Evolutionary conservation across 2,113 vertebrate genomes (phyloP).

Genomic region (Romanogobio albipinnatus): DNA sequence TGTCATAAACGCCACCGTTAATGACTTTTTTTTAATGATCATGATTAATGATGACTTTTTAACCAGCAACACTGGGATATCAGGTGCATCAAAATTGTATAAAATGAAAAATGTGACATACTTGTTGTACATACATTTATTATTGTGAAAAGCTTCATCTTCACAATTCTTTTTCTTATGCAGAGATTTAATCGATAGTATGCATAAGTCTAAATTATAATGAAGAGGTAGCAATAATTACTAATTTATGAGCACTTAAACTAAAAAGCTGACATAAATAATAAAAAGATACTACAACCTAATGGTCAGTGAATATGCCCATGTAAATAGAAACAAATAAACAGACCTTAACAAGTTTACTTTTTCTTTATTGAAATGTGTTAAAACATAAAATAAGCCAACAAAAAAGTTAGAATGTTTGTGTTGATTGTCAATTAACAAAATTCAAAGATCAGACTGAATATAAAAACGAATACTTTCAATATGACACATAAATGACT

Average conservation of each 20-base stretch:
- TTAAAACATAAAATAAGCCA: not conserved
- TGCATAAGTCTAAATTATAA: too few species aligned
- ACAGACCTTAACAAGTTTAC: not conserved
- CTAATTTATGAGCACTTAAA: not conserved
- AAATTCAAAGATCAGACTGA: constrained; percentile 6
- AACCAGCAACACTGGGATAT: too few species aligned
- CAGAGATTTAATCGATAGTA: too few species aligned
- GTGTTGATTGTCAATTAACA: constrained; percentile 10
- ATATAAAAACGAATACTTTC: not conserved
- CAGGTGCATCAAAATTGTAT: not conserved
- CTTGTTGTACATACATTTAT: not conserved
- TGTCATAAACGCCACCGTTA: not conserved
- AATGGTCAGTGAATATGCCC: not conserved
- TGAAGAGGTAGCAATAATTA: too few species aligned
- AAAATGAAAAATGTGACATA: not conserved
- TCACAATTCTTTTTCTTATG: not conserved
- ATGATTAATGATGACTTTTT: too few species aligned
- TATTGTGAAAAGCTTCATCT: not conserved
- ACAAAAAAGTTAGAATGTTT: not conserved
- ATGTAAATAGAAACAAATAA: not conserved
- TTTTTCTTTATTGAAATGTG: not conserved
- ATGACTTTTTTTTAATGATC: too few species aligned
- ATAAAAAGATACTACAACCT: not conserved
- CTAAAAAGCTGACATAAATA: too few species aligned
- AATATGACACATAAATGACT: constrained; percentile 14